Percentiles rank a stretch among this genome's conserved stretches.
Evolutionary conservation across 1,140 invertebrate genomes (phyloP).

Genomic region (Sminthurinus signatus): DNA sequence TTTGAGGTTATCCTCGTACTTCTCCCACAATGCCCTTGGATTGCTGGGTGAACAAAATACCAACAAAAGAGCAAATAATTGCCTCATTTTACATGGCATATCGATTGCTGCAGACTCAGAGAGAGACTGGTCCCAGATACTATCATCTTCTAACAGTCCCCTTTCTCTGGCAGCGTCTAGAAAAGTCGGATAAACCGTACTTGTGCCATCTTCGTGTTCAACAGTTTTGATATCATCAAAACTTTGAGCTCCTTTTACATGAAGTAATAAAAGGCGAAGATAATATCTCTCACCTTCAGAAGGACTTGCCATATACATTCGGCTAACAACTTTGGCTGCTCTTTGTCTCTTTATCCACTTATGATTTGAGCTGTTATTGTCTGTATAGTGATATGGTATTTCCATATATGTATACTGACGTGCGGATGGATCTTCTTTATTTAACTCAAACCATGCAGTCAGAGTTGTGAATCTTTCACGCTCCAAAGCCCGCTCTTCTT

Average conservation of each 20-base stretch:
- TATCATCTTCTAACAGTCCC: too few relatives aligned
- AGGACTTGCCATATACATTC: not conserved
- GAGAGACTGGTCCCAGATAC: too few relatives aligned
- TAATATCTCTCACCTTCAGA: not conserved
- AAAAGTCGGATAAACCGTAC: too few relatives aligned
- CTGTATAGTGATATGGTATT: conserved; percentile 39
- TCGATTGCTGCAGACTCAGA: too few relatives aligned
- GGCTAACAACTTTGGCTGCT: not conserved
- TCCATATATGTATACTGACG: conserved; percentile 39
- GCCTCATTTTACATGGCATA: too few relatives aligned
- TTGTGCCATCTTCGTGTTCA: too few relatives aligned
- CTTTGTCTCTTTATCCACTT: conserved; percentile 8
- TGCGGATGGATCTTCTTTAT: conserved; percentile 20
- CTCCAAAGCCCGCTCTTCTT: conserved; percentile 28
- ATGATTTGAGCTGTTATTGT: conserved; percentile 20
- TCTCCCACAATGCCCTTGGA: too few relatives aligned
- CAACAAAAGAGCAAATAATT: too few relatives aligned
- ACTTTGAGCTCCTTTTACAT: conserved; percentile 11
- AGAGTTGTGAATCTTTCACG: conserved; percentile 23
- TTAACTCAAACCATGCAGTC: conserved; percentile 36
- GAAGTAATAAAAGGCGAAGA: conserved; percentile 5
- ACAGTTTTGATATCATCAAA: conserved; percentile 1
- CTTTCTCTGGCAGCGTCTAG: too few relatives aligned
- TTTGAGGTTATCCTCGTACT: too few relatives aligned
- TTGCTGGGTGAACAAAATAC: too few relatives aligned